Evolutionary conservation across 2,888 invertebrate species (phyloP), one percentile per base, ranked within the genome.

Genomic region (Phyllotreta cruciferae): DNA sequence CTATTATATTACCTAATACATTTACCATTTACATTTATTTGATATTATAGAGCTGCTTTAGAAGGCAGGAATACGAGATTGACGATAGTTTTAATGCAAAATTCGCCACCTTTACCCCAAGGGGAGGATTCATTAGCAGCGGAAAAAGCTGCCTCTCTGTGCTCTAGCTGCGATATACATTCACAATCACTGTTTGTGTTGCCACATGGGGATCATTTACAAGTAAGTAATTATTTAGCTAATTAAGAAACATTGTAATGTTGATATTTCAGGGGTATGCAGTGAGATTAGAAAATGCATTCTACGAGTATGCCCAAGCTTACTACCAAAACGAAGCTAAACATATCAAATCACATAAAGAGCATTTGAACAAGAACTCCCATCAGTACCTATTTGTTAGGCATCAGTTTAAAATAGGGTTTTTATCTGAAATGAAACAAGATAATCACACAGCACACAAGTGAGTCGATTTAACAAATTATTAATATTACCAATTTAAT

Each of bases 381-480:
- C 97, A 98, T 82, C 94, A 93, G 79, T 91, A 93, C 74, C 85
- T 99, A 56, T 93, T 93, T 84, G 95, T 98, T 34, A 84, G 99
- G 37, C 98, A 98, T 83, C 94, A 97, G 77, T 98, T 97, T 79
- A 99, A 99, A 83, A 88, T 98, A 80, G 99, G 93, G 0, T 98
- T 96, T 82, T 88, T 96, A 56, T 93, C 93, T 76, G 99, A 99
- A 82, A 82, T 99, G 67, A 91, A 93, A 74, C 95, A 96, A 78
- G 98, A 98, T 78, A 85, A 88, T 70, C 89, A 88, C 76, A 89
- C 91, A 0, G 94, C 96, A 9, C 88, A 93, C 73, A 93, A 92
- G 86, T 89, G 81, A 80, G 80, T 70, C 38, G 11, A 64, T 39
- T 47, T 62, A 11, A 37, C n/a, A 39, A 10, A 6, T 35, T 45